phyloP scores from a whole-genome alignment of 2,113 vertebrate species.

The Cyanoramphus novaezelandiae region DNA sequence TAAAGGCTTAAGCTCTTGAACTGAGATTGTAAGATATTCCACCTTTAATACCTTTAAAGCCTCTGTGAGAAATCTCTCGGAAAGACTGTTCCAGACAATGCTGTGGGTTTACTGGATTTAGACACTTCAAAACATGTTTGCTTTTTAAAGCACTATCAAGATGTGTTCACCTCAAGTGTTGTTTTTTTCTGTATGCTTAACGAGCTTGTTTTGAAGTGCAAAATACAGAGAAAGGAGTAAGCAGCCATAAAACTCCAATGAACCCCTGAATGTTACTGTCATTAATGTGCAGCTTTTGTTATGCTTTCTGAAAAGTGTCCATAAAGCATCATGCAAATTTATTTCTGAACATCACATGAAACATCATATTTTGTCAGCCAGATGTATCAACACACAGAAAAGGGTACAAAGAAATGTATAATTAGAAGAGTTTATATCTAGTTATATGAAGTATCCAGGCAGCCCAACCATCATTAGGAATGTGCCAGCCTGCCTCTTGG shows the following conservation, averaged over 20 bases:
- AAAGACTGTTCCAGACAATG: neutral
- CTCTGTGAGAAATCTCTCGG: slow-evolving; percentile 22
- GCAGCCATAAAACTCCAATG: neutral
- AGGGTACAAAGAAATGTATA: neutral
- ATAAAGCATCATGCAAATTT: neutral
- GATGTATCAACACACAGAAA: neutral
- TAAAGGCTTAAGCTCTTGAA: slow-evolving; percentile 59
- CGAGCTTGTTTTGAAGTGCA: neutral
- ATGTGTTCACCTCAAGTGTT: neutral
- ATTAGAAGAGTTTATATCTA: neutral
- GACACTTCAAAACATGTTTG: neutral
- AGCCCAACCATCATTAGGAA: slow-evolving; percentile 20
- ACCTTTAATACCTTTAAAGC: slow-evolving; percentile 50
- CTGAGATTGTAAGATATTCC: slow-evolving; percentile 44
- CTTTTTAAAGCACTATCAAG: neutral
- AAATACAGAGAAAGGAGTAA: neutral
- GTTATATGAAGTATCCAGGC: neutral
- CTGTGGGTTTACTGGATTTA: neutral
- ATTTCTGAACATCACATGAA: neutral
- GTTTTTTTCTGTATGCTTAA: neutral
- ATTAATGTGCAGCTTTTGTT: neutral
- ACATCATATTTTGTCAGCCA: neutral
- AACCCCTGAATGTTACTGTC: neutral
- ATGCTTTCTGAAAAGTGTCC: neutral
- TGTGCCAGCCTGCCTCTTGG: slow-evolving; percentile 18